These are phyloP conservation scores for Geotrupes spiniger DNA, from an alignment of 2,888 invertebrate genomes.

Conservation along the genomic window DNA sequence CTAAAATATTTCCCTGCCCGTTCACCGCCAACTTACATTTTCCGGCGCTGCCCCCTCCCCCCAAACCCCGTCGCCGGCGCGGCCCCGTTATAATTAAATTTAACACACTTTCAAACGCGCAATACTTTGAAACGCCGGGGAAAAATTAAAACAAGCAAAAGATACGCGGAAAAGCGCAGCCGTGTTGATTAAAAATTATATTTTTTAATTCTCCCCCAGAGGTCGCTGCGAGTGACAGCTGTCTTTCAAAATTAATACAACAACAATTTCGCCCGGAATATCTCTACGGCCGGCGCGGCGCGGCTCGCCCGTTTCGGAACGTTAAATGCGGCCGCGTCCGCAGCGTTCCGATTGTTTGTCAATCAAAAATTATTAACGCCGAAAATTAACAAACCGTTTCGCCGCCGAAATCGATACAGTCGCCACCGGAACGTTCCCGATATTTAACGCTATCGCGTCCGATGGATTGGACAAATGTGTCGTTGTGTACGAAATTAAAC, in stretches of 20 bases:
- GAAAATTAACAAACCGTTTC: constrained; percentile 7
- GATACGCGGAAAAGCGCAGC: constrained; percentile 1
- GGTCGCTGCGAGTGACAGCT: constrained; percentile 8
- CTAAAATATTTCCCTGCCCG: too few relatives aligned
- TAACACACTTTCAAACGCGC: too few relatives aligned
- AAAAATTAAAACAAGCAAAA: too few relatives aligned
- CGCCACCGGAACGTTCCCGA: too few relatives aligned
- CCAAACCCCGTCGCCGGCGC: not conserved
- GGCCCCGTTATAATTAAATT: too few relatives aligned
- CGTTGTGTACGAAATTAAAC: too few relatives aligned
- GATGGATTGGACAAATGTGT: too few relatives aligned
- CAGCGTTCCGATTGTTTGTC: constrained; percentile 7
- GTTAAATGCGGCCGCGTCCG: constrained; percentile 1
- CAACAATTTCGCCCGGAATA: constrained; percentile 2
- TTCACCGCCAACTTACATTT: not conserved
- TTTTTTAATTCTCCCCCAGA: constrained; percentile 5
- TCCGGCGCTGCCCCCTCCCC: not conserved
- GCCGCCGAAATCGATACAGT: too few relatives aligned
- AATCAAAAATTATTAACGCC: constrained; percentile 9
- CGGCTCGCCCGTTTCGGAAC: not conserved
- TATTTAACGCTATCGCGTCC: too few relatives aligned
- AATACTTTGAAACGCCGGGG: too few relatives aligned
- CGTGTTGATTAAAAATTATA: not conserved
- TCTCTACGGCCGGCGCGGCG: not conserved
- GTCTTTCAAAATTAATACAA: constrained; percentile 7